Evolutionary conservation across 2,888 invertebrate genomes (phyloP).

Genomic region (Drosophila rellima): DNA sequence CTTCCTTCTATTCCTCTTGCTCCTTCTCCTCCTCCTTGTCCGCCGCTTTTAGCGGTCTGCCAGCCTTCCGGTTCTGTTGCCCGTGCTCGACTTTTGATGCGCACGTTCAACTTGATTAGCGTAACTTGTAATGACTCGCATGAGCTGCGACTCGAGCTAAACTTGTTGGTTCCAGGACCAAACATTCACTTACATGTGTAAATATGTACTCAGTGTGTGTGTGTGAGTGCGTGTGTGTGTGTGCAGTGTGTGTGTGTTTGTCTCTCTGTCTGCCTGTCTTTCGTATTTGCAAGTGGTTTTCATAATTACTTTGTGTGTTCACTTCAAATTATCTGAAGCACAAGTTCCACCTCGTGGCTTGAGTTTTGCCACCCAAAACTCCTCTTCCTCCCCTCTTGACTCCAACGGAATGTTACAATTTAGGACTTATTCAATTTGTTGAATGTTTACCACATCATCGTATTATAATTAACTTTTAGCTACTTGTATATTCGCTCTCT

Average conservation of each 20-base stretch:
- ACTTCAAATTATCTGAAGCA: slow-evolving; percentile 63
- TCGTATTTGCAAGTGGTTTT: slow-evolving; percentile 76
- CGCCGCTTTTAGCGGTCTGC: slow-evolving; percentile 44
- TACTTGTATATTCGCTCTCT: background rate
- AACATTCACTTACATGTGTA: slow-evolving; percentile 68
- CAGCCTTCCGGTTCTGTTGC: slow-evolving; percentile 48
- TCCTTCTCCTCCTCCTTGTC: slow-evolving; percentile 2
- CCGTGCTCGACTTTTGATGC: background rate
- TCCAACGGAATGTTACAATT: slow-evolving; percentile 28
- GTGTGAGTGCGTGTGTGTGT: slow-evolving; percentile 15
- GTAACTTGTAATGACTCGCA: slow-evolving; percentile 80
- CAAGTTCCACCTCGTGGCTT: slow-evolving; percentile 45
- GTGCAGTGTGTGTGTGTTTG: slow-evolving; percentile 9
- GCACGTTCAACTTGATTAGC: slow-evolving; percentile 82
- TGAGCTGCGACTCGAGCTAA: slow-evolving; percentile 61
- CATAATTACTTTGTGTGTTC: slow-evolving; percentile 79
- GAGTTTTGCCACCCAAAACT: slow-evolving; percentile 23
- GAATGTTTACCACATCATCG: slow-evolving; percentile 58
- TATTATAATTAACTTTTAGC: slow-evolving; percentile 46
- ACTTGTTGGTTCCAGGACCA: slow-evolving; percentile 54
- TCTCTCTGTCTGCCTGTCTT: slow-evolving; percentile 26
- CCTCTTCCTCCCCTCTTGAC: background rate
- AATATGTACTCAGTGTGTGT: slow-evolving; percentile 45
- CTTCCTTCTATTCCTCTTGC: background rate
- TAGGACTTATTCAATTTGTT: slow-evolving; percentile 62